These are phyloP conservation scores for Notarius quadriscutis DNA, from an alignment of 2,113 vertebrate genomes.

Conservation along the genomic window DNA sequence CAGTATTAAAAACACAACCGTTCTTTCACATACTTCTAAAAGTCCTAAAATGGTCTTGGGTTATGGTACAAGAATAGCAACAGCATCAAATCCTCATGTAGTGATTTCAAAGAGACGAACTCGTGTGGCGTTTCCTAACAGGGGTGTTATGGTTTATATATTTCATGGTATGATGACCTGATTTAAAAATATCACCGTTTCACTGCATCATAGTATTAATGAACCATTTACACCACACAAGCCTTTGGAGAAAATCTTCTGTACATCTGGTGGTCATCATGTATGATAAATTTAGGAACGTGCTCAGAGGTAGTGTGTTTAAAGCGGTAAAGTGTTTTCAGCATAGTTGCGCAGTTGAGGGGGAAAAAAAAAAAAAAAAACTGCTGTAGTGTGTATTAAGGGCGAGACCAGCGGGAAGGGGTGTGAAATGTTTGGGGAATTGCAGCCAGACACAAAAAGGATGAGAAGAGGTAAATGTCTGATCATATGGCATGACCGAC, in stretches of 20 bases:
- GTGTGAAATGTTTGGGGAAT: not conserved
- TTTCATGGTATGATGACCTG: not conserved
- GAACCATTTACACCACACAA: not conserved
- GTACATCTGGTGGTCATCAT: not conserved
- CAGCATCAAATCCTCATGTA: not conserved
- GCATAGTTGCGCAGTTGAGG: not conserved
- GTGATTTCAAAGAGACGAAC: not conserved
- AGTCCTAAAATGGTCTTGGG: not conserved
- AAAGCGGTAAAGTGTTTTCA: not conserved
- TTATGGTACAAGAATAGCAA: not conserved
- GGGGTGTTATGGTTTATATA: not conserved
- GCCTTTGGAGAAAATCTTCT: not conserved
- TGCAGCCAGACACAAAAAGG: not conserved
- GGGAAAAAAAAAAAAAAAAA: not conserved
- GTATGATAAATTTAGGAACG: not conserved
- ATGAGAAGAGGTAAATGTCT: not conserved
- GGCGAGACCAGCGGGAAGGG: not conserved
- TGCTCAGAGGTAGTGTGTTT: not conserved
- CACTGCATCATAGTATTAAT: not conserved
- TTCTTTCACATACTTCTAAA: not conserved
- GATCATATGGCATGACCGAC: not conserved
- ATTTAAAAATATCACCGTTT: not conserved
- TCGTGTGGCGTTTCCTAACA: not conserved
- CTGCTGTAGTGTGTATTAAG: not conserved
- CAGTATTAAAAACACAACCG: not conserved